Base-by-base conservation (phyloP, 2,113 vertebrate species). In the Ameiurus melas region DNA sequence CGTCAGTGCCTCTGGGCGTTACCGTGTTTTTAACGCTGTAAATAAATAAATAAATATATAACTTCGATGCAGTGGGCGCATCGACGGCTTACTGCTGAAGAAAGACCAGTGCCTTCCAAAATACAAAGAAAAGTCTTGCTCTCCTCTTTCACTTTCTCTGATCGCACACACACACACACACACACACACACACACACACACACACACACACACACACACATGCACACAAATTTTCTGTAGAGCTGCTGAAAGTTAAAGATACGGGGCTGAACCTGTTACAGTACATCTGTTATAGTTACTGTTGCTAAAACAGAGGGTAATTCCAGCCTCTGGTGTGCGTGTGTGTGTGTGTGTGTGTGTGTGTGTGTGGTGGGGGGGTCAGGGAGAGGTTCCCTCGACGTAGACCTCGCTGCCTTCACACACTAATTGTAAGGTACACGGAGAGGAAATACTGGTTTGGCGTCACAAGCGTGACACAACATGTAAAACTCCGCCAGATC, bases 241-340 rank as follows among this genome's bases (percentile, higher is more conserved):
- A 86, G 94, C 90, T 89, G 66, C 91, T 83, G 89, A 84, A 57
- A 92, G 91, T 90, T 88, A 90, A 90, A 91, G 91, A 93, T 92
- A 93, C 92, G 89, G 93, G 93, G 92, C 92, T 87, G 86, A 89
- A 93, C 93, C 70, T 81, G 94, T 95, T 87, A 86, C 89, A 86
- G 93, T 88, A 83, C 57, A 91, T 93, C 91, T 96, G 95, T 95
- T 96, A 94, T 96, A 94, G 95, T 94, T 93, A 96, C 95, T 91
- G 95, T 96, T 96, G 95, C 95, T 95, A 96, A 95, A 95, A 95
- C 92, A 86, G 66, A 4, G 47, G 84, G 91, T 90, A 90, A 89
- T 92, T 93, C 92, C 91, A 89, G 93, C 94, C 93, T n/a, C n/a
- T n/a, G n/a, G n/a, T n/a, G n/a, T n/a, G n/a, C n/a, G n/a, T n/a